Evolutionary conservation across 1,140 invertebrate genomes (phyloP).

Genomic region (Papilio glaucus): DNA sequence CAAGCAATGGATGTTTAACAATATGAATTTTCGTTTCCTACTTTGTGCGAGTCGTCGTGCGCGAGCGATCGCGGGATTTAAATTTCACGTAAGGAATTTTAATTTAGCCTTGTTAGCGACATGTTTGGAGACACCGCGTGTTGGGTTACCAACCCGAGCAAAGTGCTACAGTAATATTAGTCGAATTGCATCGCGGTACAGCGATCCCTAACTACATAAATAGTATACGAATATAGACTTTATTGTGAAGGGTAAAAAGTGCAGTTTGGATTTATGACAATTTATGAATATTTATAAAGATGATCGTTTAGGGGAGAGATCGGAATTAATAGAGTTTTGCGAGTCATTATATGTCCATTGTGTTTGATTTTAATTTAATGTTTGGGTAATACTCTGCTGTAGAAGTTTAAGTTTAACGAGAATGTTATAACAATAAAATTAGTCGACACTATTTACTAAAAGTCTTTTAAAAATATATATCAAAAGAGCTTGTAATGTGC

Average conservation of each 20-base stretch:
- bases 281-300: constrained; percentile 27
- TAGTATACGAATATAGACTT: background rate
- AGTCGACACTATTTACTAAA: background rate
- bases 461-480: no score
- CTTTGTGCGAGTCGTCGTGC: constrained; percentile 43
- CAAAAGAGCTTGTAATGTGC: no score
- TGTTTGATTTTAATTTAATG: constrained; percentile 22
- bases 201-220: background rate
- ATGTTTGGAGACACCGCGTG: constrained; percentile 50
- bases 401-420: background rate
- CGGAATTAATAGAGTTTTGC: constrained; percentile 26
- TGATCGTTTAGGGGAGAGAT: constrained; percentile 14
- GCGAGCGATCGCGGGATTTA: constrained; percentile 29
- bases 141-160: constrained; percentile 50
- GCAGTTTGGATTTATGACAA: background rate
- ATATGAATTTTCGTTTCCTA: background rate
- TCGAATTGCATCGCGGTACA: constrained; percentile 37
- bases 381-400: background rate
- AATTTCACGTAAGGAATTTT: constrained; percentile 62
- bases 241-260: background rate
- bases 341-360: constrained; percentile 19
- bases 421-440: background rate
- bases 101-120: constrained; percentile 67
- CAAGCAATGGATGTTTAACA: constrained; percentile 37
- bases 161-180: constrained; percentile 47